Evolutionary conservation across 2,797 vertebrate genomes (phyloP).

Genomic region (Cygnus olor): DNA sequence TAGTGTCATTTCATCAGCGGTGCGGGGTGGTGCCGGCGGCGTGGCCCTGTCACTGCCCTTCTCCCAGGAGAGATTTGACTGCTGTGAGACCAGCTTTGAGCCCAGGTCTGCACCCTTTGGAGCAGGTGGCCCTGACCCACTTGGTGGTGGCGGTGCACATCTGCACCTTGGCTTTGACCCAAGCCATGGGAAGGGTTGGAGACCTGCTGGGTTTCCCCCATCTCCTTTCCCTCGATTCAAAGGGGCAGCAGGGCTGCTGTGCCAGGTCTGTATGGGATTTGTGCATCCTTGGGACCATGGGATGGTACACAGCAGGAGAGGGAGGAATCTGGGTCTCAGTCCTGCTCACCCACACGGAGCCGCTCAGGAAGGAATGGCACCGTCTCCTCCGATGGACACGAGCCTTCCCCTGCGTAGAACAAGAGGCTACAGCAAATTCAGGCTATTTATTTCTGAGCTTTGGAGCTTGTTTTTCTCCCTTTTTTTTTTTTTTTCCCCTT

Average conservation of each 20-base stretch:
- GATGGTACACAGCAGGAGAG: neutral
- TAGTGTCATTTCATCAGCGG: accelerated
- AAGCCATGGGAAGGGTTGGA: neutral
- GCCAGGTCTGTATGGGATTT: accelerated
- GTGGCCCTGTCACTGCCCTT: neutral
- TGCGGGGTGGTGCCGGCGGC: accelerated
- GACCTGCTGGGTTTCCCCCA: accelerated
- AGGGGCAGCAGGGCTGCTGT: neutral
- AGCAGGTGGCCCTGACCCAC: neutral
- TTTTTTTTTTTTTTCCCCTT: neutral
- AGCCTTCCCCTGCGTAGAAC: neutral
- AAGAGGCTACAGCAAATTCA: neutral
- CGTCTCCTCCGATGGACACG: neutral
- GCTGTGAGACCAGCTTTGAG: neutral
- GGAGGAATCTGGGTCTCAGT: neutral
- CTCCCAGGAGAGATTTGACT: neutral
- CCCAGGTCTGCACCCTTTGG: neutral
- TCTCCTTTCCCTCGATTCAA: accelerated
- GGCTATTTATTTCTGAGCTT: neutral
- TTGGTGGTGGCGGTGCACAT: accelerated
- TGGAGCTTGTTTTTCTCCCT: neutral
- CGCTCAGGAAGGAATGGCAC: neutral
- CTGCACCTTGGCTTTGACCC: accelerated
- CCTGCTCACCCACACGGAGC: neutral
- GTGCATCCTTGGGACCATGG: neutral